phyloP scores from a whole-genome alignment of 2,113 vertebrate genomes.

The Python bivittatus region DNA sequence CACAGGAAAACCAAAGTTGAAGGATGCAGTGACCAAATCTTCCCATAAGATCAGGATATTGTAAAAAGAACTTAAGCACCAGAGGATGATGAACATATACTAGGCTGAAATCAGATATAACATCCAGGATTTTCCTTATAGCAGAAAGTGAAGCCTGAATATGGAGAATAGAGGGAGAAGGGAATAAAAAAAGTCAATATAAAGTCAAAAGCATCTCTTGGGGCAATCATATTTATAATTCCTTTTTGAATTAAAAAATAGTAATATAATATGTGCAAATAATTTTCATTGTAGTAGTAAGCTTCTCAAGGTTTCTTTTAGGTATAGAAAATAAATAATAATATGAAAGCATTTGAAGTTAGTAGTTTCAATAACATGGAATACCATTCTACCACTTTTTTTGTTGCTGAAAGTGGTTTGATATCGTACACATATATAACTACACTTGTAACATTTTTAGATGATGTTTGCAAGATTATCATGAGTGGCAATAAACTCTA shows the following conservation, averaged over 20 bases:
- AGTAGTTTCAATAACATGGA: conserved; percentile 45
- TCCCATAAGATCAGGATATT: conserved; percentile 81
- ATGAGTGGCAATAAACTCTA: neutral
- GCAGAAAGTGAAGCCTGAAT: conserved; percentile 75
- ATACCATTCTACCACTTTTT: neutral
- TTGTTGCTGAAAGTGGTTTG: neutral
- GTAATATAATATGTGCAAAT: conserved; percentile 42
- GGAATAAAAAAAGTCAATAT: neutral
- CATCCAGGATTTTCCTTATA: conserved; percentile 78
- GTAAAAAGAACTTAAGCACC: conserved; percentile 84
- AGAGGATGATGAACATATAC: conserved; percentile 84
- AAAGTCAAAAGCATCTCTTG: conserved; percentile 3
- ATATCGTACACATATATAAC: neutral
- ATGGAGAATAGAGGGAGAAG: conserved; percentile 1
- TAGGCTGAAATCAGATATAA: conserved; percentile 72
- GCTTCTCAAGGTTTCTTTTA: conserved; percentile 45
- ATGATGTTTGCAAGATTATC: neutral
- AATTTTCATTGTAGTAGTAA: conserved; percentile 53
- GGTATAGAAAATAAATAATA: conserved; percentile 49
- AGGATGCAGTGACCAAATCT: conserved; percentile 80
- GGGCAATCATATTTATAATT: conserved; percentile 33
- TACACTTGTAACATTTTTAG: neutral
- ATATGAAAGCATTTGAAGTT: conserved; percentile 51
- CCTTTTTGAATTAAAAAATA: conserved; percentile 46
- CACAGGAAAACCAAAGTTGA: conserved; percentile 83